Conservation (phyloP, 1,140 invertebrate genomes). For the Cheumatopsyche charites region DNA sequence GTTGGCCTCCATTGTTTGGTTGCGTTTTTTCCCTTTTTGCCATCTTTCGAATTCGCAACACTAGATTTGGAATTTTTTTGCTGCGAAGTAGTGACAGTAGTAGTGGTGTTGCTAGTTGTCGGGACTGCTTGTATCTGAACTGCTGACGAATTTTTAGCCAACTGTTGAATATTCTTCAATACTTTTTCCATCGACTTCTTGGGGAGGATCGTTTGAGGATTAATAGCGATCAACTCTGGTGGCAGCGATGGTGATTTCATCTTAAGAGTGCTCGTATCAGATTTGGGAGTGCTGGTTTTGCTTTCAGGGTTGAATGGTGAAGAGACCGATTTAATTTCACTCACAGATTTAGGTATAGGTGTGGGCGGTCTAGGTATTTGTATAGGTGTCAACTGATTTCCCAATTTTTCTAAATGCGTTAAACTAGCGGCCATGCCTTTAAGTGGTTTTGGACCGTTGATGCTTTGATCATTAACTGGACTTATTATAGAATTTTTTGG, state of each 20-base stretch:
- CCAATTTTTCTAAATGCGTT: constrained; percentile 46
- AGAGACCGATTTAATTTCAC: constrained; percentile 28
- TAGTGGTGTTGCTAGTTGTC: constrained; percentile 42
- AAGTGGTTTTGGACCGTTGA: constrained; percentile 28
- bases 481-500: constrained; percentile 52
- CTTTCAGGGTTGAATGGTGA: constrained; percentile 23
- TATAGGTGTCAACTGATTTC: constrained; percentile 46
- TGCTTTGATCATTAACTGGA: constrained; percentile 40
- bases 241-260: constrained; percentile 50
- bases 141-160: constrained; percentile 56
- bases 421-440: constrained; percentile 44
- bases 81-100: constrained; percentile 39
- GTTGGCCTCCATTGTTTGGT: constrained; percentile 71
- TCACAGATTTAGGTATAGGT: constrained; percentile 47
- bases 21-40: constrained; percentile 60
- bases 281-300: constrained; percentile 35
- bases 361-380: constrained; percentile 52
- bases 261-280: constrained; percentile 31
- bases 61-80: constrained; percentile 39
- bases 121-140: constrained; percentile 48
- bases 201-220: constrained; percentile 56
- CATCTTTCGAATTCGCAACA: constrained; percentile 51
- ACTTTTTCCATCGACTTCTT: constrained; percentile 60
- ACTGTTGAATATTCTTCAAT: constrained; percentile 59
- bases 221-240: constrained; percentile 60